Percentiles rank a stretch among this genome's conserved stretches.
These are phyloP conservation scores for Mactra quadrangularis DNA, from an alignment of 1,140 invertebrate genomes.

Conservation along the genomic window DNA sequence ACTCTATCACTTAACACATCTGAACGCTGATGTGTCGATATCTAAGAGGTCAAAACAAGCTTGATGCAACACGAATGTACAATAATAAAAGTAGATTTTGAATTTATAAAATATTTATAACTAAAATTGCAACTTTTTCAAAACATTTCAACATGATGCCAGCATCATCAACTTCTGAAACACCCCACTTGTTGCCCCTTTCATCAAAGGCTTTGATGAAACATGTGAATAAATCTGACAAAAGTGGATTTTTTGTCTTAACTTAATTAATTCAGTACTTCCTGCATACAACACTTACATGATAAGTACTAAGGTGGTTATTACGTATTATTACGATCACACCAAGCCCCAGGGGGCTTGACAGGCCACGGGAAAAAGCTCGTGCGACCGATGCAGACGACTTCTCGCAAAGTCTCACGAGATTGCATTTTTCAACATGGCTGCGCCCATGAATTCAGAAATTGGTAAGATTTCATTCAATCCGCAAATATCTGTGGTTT, in stretches of 20 bases:
- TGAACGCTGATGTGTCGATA: constrained; percentile 45
- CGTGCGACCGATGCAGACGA: constrained; percentile 62
- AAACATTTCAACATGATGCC: not conserved
- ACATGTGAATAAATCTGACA: no score
- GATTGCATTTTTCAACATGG: constrained; percentile 66
- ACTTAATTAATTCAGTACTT: no score
- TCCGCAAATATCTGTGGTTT: no score
- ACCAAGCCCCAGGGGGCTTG: constrained; percentile 4
- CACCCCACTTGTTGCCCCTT: not conserved
- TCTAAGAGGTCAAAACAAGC: not conserved
- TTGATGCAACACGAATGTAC: constrained; percentile 7
- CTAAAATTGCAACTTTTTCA: not conserved
- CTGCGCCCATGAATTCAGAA: constrained; percentile 66
- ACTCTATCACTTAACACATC: constrained; percentile 12
- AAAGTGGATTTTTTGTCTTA: no score
- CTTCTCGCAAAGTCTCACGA: constrained; percentile 66
- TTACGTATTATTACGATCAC: constrained; percentile 8
- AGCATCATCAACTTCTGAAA: constrained; percentile 28
- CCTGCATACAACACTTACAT: constrained; percentile 4
- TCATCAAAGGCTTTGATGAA: no score
- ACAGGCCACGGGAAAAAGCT: constrained; percentile 19
- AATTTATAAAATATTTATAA: not conserved
- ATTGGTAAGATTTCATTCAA: no score
- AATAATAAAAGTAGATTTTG: constrained; percentile 5
- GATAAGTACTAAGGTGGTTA: not conserved